Base-by-base conservation (phyloP, 2,113 vertebrate genomes). In the Oryzias curvinotus region DNA sequence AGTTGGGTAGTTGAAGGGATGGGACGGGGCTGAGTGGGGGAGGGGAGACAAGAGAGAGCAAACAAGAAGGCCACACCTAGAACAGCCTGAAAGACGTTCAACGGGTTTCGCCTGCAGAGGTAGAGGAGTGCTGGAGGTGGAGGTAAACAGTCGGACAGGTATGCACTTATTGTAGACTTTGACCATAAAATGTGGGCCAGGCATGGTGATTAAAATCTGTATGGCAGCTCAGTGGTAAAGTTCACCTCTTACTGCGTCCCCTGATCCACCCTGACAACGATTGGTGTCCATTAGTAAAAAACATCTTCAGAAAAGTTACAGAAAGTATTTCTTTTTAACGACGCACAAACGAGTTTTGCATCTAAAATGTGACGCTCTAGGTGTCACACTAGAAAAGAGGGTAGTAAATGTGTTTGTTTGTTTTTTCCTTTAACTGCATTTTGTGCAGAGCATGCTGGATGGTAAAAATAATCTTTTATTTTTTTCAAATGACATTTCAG, bases 31-130 rank as follows among this genome's bases (percentile, higher is more conserved):
- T 8, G 14, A 25, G 14, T 70, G 14, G 75, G 89, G 86, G 86
- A 85, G 88, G 85, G 82, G 75, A 78, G 73, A 87, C 52, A 30
- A 53, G 68, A 71, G 58, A 72, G 56, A 72, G 73, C 78, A 83
- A 80, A 85, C 84, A 80, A 67, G 64, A 50, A 82, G 63, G 72
- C 85, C 87, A 89, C 90, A 88, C 86, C 89, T 88, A 81, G 78
- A 88, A 81, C 78, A 59, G 74, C 23, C 17, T 49, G 73, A 87
- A 82, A 90, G 82, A 82, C 52, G 74, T 84, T 54, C 73, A 68
- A 87, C 82, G 18, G 64, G 79, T 83, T 89, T 78, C 81, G 80
- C 80, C 78, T 80, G 83, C 59, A 73, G 67, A 64, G 80, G 73
- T 49, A 62, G 73, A 78, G 78, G 81, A 71, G 78, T 64, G 56